Evolutionary conservation across 2,113 vertebrate species (phyloP).

Genomic region (Scalopus aquaticus): DNA sequence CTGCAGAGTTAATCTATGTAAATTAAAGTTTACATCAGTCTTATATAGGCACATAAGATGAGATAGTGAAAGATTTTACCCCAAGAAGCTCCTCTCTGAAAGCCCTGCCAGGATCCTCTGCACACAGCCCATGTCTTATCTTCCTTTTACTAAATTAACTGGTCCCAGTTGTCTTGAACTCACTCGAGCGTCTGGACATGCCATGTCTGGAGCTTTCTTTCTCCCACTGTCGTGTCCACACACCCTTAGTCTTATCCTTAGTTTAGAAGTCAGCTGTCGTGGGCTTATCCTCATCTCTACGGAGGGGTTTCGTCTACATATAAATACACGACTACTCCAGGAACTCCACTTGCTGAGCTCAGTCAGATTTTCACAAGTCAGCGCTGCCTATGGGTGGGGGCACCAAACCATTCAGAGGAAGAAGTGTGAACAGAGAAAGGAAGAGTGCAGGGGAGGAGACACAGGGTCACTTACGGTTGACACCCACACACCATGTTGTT

Average conservation of each 20-base stretch:
- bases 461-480: background rate
- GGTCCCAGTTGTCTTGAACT: background rate
- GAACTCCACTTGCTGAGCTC: background rate
- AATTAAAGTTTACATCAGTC: slow-evolving; percentile 65
- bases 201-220: background rate
- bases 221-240: no score
- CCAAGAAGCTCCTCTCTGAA: background rate
- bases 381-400: accelerated
- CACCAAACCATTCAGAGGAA: background rate
- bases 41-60: slow-evolving; percentile 29
- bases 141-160: background rate
- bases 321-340: accelerated
- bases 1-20: slow-evolving; percentile 68
- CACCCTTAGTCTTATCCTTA: background rate
- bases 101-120: background rate
- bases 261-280: background rate
- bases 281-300: background rate
- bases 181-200: background rate
- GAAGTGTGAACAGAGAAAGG: background rate
- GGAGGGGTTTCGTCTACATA: background rate
- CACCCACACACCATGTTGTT: background rate
- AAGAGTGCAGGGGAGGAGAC: background rate
- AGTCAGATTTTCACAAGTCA: background rate
- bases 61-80: slow-evolving; percentile 37
- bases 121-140: background rate